Base-by-base conservation (phyloP, 2,797 vertebrate genomes). In the Paguma larvata region DNA sequence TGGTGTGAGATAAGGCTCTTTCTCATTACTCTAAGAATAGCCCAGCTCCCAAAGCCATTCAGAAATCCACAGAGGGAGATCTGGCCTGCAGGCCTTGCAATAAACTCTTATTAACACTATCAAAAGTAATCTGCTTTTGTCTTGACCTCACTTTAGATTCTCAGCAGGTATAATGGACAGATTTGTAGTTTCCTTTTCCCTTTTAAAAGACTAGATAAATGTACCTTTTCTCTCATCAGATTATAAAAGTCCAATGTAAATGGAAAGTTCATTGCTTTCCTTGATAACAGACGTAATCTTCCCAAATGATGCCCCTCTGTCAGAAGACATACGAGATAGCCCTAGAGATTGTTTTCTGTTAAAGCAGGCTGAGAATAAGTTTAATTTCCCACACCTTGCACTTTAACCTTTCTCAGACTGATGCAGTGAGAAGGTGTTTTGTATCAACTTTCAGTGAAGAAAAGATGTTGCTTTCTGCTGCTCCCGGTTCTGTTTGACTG, bases 41-140 rank as follows among this genome's bases (percentile, higher is more conserved):
- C 92, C 30, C 68, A 89, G 97, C 62, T 97, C 75, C 85, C 84
- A 95, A 80, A 98, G 59, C 83, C 85, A 78, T 96, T 97, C 96
- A 94, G 85, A 96, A 97, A 87, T 72, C 70, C 86, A 83, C 88
- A 70, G 94, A 96, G 92, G 79, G 90, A 97, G 70, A 96, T 92
- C 85, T 97, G 90, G 89, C 79, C 96, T 38, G 16, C 80, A 94
- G 63, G 89, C 44, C 68, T 97, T 86, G 92, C 95, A 97, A 98
- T 98, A 97, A 98, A 97, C 93, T 97, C 93, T 98, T 97, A 98
- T 97, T 98, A 98, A 97, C 92, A 73, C 96, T 97, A 97, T 97
- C 97, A 95, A 96, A 95, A 89, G 75, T 98, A 96, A 98, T 98
- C 97, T 97, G 85, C 89, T 98, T 98, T 98, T 98, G 93, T 97